Conservation (phyloP, 1,140 invertebrate genomes). For the Drosophila suzukii region DNA sequence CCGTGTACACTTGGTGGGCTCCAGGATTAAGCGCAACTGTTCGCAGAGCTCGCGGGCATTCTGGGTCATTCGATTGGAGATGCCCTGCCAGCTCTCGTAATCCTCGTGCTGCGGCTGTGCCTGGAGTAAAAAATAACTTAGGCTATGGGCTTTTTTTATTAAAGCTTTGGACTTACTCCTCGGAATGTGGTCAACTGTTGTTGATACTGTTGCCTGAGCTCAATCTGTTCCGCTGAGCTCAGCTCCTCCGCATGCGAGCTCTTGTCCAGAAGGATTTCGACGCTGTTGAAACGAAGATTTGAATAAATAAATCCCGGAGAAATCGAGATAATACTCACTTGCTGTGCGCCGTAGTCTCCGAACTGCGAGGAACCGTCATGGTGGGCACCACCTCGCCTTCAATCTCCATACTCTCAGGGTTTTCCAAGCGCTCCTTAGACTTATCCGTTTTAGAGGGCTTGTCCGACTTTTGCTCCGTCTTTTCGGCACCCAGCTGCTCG, state of each 20-base stretch:
- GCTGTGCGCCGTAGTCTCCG: slow-evolving; percentile 88
- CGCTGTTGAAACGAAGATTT: slow-evolving; percentile 32
- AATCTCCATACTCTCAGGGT: slow-evolving; percentile 86
- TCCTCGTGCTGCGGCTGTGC: slow-evolving; percentile 70
- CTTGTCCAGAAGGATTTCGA: slow-evolving; percentile 72
- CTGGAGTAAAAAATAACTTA: slow-evolving; percentile 7
- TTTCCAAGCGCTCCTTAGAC: slow-evolving; percentile 76
- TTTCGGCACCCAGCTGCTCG: slow-evolving; percentile 85
- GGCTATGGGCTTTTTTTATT: background rate
- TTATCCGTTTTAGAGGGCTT: slow-evolving; percentile 85
- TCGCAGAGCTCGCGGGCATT: slow-evolving; percentile 95
- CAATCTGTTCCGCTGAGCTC: slow-evolving; percentile 62
- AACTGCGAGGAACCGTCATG: slow-evolving; percentile 87
- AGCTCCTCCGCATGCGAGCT: slow-evolving; percentile 60
- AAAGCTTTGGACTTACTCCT: slow-evolving; percentile 52
- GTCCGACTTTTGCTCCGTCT: slow-evolving; percentile 85
- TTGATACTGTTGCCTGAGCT: slow-evolving; percentile 75
- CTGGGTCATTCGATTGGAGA: slow-evolving; percentile 80
- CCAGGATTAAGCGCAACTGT: slow-evolving; percentile 95
- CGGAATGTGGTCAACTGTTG: slow-evolving; percentile 63
- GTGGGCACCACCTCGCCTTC: slow-evolving; percentile 92
- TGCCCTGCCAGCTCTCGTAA: slow-evolving; percentile 78
- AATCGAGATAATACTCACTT: slow-evolving; percentile 77
- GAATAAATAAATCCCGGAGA: background rate
- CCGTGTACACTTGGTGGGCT: slow-evolving; percentile 96